Percentiles rank a stretch among this genome's conserved stretches.
Conservation (phyloP, 2,888 invertebrate species). For the Andrena flavipes region DNA sequence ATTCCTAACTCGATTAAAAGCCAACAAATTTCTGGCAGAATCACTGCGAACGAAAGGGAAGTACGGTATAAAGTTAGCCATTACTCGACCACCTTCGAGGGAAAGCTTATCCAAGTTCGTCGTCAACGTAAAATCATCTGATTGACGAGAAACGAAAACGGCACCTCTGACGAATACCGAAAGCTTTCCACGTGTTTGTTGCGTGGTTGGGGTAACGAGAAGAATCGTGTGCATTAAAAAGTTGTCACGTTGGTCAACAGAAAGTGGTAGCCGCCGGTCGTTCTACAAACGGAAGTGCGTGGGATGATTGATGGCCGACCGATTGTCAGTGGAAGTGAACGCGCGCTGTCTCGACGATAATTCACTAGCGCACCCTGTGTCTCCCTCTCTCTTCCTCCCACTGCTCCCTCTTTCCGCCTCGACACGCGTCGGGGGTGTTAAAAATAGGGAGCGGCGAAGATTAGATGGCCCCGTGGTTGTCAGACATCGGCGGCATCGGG, state of each 20-base stretch:
- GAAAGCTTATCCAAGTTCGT: too few species aligned
- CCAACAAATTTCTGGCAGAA: too few species aligned
- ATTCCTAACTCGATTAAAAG: too few species aligned
- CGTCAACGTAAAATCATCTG: background rate
- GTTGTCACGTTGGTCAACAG: slow-evolving; percentile 30
- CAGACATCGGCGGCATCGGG: slow-evolving; percentile 63
- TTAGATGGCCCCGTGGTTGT: slow-evolving; percentile 61
- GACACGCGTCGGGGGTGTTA: slow-evolving; percentile 66
- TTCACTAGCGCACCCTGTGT: slow-evolving; percentile 53
- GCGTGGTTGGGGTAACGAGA: slow-evolving; percentile 15
- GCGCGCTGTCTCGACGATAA: slow-evolving; percentile 57
- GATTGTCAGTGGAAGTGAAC: slow-evolving; percentile 61
- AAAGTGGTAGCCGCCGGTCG: slow-evolving; percentile 19
- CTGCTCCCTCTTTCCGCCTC: slow-evolving; percentile 7
- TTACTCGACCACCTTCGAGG: too few species aligned
- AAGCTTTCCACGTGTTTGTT: background rate
- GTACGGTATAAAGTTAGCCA: too few species aligned
- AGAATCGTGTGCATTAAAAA: slow-evolving; percentile 53
- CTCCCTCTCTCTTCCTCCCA: slow-evolving; percentile 15
- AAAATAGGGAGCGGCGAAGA: slow-evolving; percentile 68
- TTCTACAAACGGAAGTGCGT: slow-evolving; percentile 62
- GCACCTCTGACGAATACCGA: slow-evolving; percentile 1
- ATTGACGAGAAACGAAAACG: background rate
- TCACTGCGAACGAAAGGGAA: too few species aligned
- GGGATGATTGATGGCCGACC: slow-evolving; percentile 68